Evolutionary conservation across 2,113 vertebrate genomes (phyloP).

Genomic region (Siniperca knerii): DNA sequence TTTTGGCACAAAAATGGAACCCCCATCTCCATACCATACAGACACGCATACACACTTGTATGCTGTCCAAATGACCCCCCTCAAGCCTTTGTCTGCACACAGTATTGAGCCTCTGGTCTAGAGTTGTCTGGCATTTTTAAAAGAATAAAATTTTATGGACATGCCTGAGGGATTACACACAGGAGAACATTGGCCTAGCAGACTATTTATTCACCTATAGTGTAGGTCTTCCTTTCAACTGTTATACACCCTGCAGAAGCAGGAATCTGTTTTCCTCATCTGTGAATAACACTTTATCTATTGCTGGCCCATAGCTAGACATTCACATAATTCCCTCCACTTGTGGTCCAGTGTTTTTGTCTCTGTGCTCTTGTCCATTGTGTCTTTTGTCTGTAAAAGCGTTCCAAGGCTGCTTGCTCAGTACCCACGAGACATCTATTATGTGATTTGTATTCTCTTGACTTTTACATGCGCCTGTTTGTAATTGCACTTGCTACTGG

Average conservation of each 20-base stretch:
- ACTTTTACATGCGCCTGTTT: conserved; percentile 79
- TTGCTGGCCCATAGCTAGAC: conserved; percentile 26
- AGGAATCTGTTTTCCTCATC: conserved; percentile 40
- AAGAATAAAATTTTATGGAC: conserved; percentile 42
- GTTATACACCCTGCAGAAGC: conserved; percentile 4
- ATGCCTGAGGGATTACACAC: conserved; percentile 35
- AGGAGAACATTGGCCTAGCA: conserved; percentile 5
- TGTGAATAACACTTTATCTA: conserved; percentile 31
- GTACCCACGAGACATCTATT: conserved; percentile 70
- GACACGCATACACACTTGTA: conserved; percentile 16
- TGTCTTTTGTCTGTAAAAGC: conserved; percentile 48
- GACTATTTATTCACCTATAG: conserved; percentile 14
- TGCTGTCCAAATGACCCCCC: conserved; percentile 29
- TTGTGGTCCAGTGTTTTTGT: conserved; percentile 25
- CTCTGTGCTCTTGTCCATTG: conserved; percentile 11
- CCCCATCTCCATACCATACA: conserved; percentile 32
- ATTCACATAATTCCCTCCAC: conserved; percentile 9
- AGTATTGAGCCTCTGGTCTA: conserved; percentile 19
- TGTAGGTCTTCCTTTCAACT: neutral
- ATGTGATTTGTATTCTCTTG: conserved; percentile 81
- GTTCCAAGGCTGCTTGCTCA: conserved; percentile 45
- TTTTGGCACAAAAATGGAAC: conserved; percentile 53
- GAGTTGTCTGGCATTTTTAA: conserved; percentile 45
- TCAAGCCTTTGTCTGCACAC: conserved; percentile 38
- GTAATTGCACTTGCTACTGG: conserved; percentile 79